A percentile compares a stretch with the other conserved stretches of the same genome.
These are phyloP conservation scores for Aphrophora alni DNA, from an alignment of 2,888 invertebrate genomes.

Conservation along the genomic window DNA sequence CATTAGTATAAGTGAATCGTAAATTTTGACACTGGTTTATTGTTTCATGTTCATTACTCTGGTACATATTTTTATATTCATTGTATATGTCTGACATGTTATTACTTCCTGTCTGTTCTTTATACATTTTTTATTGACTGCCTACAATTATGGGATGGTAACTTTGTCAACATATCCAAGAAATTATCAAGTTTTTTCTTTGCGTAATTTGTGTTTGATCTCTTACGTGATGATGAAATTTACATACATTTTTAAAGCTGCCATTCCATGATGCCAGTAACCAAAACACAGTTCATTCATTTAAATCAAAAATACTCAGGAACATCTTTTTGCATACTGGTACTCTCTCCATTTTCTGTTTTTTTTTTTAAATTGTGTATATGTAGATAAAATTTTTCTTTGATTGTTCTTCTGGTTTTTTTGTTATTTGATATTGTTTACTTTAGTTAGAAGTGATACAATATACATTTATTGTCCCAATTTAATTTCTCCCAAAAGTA, in stretches of 20 bases:
- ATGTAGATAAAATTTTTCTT: constrained; percentile 22
- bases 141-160: background rate
- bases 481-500: constrained; percentile 23
- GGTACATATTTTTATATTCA: background rate
- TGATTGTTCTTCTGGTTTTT: constrained; percentile 12
- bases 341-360: background rate
- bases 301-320: background rate
- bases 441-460: background rate
- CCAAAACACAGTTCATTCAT: background rate
- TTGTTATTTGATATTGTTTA: background rate
- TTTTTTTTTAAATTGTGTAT: constrained; percentile 18
- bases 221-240: background rate
- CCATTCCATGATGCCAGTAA: background rate
- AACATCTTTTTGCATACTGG: constrained; percentile 15
- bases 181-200: background rate
- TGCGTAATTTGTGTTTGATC: background rate
- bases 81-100: background rate
- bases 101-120: background rate
- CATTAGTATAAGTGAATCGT: background rate
- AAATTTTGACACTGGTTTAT: background rate
- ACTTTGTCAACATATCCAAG: background rate
- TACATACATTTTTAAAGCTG: background rate
- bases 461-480: constrained; percentile 26
- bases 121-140: too few species aligned
- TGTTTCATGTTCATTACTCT: background rate